These are phyloP conservation scores for Gobius niger DNA, from an alignment of 2,113 vertebrate genomes.

Conservation along the genomic window DNA sequence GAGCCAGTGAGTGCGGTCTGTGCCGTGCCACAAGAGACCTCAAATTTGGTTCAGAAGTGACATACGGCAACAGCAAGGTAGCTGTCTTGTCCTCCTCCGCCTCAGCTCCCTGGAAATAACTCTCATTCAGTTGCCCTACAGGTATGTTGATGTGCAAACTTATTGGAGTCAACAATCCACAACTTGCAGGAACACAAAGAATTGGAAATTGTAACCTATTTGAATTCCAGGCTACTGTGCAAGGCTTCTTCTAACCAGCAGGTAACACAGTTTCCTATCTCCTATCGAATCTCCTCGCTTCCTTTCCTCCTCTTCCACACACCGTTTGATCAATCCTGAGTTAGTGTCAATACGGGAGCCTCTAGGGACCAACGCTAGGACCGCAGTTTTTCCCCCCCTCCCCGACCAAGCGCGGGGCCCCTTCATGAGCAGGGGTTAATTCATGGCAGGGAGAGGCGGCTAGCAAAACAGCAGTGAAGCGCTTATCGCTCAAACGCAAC, in stretches of 20 bases:
- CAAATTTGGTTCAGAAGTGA: not conserved
- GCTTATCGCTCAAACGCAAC: conserved; percentile 71
- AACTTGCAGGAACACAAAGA: not conserved
- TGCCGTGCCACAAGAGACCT: not conserved
- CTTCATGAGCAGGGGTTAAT: conserved; percentile 71
- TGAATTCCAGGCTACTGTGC: not conserved
- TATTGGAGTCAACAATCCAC: not conserved
- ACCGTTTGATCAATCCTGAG: not conserved
- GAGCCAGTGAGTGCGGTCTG: not conserved
- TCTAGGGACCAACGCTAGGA: conserved; percentile 1
- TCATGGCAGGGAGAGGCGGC: conserved; percentile 53
- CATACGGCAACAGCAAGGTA: not conserved
- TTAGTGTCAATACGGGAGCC: not conserved
- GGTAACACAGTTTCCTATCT: not conserved
- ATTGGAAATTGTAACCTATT: not conserved
- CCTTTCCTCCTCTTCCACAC: too few species aligned
- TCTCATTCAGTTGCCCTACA: not conserved
- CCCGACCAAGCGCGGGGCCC: conserved; percentile 31
- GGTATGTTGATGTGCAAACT: not conserved
- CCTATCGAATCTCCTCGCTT: too few species aligned
- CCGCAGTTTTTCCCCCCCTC: conserved; percentile 8
- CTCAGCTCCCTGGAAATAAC: not conserved
- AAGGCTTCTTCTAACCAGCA: not conserved
- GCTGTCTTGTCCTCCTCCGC: not conserved
- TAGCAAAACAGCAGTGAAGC: conserved; percentile 57